Base-by-base conservation (phyloP, 2,888 invertebrate genomes). In the Elmis aenea region DNA sequence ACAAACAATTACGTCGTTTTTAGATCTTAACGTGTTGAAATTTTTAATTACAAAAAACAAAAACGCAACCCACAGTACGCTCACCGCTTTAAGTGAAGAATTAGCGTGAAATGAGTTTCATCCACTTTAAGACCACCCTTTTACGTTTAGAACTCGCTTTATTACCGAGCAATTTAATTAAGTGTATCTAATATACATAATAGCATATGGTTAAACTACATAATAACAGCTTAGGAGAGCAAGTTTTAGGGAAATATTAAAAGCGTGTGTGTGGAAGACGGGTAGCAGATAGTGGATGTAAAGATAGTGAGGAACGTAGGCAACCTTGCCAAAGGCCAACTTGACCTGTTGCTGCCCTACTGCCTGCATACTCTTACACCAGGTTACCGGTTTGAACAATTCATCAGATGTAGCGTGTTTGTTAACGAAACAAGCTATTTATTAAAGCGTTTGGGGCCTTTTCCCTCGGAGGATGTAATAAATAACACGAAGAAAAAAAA, bases 341-440 rank as follows among this genome's bases (percentile, higher is more conserved):
- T 33, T 38, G 38, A 46, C 43, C 43, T 46, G 46, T 40, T 46
- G 43, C 43, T 38, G 25, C 20, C 25, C 32, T 15, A 24, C 22
- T 35, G 34, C 14, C 28, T 13, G n/a, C 16, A 29, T 26, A 38
- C 33, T 29, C 28, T 28, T 26, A 33, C 38, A 28, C 20, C 26
- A 26, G n/a, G 20, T 38, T 21, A 13, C 12, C 6, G 13, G 8
- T 14, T 8, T 9, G 4, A 5, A 11, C 26, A 21, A 28, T 38
- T 33, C 38, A 26, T 38, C 38, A 9, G 22, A 32, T 38, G 5
- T 38, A 26, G 26, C 18, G 18, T 8, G 8, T 8, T 18, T 5
- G 18, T 8, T 8, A 8, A 18, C 18, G 18, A 18, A 18, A 18
- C 18, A 5, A 18, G 5, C 18, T 18, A 5, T 18, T 18, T 18